These are phyloP conservation scores for Rhyacichthys aspro DNA, from an alignment of 2,797 vertebrate species.

Conservation along the genomic window DNA sequence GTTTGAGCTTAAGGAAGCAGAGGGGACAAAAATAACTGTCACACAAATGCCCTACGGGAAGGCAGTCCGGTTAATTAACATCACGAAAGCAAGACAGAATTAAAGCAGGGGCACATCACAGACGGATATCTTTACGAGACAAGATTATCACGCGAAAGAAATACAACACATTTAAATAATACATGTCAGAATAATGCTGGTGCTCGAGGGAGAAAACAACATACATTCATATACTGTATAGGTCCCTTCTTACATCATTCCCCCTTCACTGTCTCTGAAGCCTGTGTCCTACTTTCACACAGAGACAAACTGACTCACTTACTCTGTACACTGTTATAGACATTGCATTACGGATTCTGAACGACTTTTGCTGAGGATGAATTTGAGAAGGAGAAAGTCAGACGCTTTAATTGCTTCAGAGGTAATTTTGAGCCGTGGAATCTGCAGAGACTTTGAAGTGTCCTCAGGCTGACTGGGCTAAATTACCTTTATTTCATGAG, in stretches of 20 bases:
- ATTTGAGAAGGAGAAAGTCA: constrained; percentile 30
- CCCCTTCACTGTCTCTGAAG: constrained; percentile 52
- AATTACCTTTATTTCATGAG: constrained; percentile 28
- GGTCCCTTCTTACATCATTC: constrained; percentile 66
- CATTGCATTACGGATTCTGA: constrained; percentile 22
- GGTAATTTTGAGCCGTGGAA: constrained; percentile 37
- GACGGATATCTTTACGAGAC: too few relatives aligned
- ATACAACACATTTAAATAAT: neutral
- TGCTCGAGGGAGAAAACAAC: constrained; percentile 52
- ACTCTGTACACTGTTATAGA: constrained; percentile 18
- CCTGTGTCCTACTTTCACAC: constrained; percentile 60
- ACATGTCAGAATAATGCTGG: constrained; percentile 6
- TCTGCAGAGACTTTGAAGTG: constrained; percentile 45
- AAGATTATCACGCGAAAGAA: too few relatives aligned
- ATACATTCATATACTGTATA: constrained; percentile 55
- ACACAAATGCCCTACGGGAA: constrained; percentile 46
- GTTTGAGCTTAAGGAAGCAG: constrained; percentile 30
- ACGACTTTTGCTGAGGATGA: constrained; percentile 26
- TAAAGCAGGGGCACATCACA: neutral
- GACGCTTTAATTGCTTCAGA: constrained; percentile 45
- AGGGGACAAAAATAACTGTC: constrained; percentile 55
- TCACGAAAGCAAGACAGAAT: constrained; percentile 32
- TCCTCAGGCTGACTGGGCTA: constrained; percentile 31
- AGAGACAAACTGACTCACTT: constrained; percentile 27
- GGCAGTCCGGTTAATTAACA: constrained; percentile 57